Evolutionary conservation across 2,113 vertebrate species (phyloP).

Genomic region (Mesoclemmys tuberculata): DNA sequence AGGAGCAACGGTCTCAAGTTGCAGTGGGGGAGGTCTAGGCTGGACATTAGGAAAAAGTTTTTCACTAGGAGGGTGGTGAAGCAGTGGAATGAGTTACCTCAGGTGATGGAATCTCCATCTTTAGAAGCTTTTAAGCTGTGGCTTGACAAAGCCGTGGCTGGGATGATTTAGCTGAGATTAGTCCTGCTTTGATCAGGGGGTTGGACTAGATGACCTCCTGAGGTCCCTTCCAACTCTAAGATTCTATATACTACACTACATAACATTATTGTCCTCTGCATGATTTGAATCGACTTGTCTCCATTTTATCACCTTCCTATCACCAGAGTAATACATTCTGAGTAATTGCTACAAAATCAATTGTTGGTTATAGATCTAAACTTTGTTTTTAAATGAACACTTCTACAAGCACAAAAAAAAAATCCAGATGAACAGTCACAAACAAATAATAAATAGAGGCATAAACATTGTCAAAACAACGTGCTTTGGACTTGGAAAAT

Average conservation of each 20-base stretch:
- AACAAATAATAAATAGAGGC: rapidly evolving
- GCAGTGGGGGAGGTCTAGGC: too few species aligned
- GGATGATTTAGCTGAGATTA: too few species aligned
- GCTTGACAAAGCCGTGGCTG: too few species aligned
- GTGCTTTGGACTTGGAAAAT: neutral
- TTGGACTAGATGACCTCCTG: too few species aligned
- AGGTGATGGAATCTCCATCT: too few species aligned
- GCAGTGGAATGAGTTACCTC: too few species aligned
- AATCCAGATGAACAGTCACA: rapidly evolving
- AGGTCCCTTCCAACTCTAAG: too few species aligned
- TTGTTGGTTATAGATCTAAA: neutral
- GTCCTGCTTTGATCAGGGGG: too few species aligned
- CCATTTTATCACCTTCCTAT: neutral
- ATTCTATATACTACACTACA: neutral
- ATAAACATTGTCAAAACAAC: neutral
- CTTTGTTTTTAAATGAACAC: neutral
- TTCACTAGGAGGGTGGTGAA: too few species aligned
- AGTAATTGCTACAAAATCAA: rapidly evolving
- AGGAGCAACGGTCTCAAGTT: too few species aligned
- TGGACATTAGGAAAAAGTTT: too few species aligned
- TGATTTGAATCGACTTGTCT: neutral
- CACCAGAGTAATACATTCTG: neutral
- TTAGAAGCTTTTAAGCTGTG: too few species aligned
- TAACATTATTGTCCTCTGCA: neutral
- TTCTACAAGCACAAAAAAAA: neutral